Evolutionary conservation across 37 sponge, comb jelly and placozoan species (phyloP), one percentile per base, ranked within the genome.

Genomic region (Cliona cf. orientalis): DNA sequence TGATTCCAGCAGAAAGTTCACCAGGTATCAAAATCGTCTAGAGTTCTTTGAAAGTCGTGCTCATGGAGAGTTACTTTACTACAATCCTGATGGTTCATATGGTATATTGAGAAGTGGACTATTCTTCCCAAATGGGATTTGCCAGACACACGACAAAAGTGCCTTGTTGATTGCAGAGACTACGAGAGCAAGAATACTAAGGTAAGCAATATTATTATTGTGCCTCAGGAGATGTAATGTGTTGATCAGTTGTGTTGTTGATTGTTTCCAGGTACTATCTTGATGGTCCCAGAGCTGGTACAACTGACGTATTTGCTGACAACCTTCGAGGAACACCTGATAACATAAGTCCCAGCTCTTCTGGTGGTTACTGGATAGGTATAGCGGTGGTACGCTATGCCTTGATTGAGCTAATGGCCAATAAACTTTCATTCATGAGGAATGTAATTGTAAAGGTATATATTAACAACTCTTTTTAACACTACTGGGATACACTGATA

Each of bases 251-350:
- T 49, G 49, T 33, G 32, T 43, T 32, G 12, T 3, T n/a, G 4
- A 26, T 60, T 25, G 5, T 46, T 37, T 56, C 1, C 58, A 81
- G 81, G 72, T 81, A 81, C 45, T 38, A 81, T 22, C 39, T 71
- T 6, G 57, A 6, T 41, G 81, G 81, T 1, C 21, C 78, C 1
- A 84, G 88, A 42, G 85, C 84, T 26, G 95, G 95, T 0, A 66
- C 70, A 12, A 53, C 60, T 60, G 95, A 95, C 29, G 62, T 84
- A 9, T 91, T 95, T 69, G 58, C 70, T 29, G 72, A 85, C 39
- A 90, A 91, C 45, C 89, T 95, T 0, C 95, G 92, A 1, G 89
- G 91, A 4, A 46, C 82, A 7, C 95, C 95, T 37, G 95, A 95
- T 71, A 95, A 95, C 58, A 83, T 95, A 69, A 79, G 86, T 39